Evolutionary conservation across 2,113 vertebrate species (phyloP).

Genomic region (Pao palembangensis): DNA sequence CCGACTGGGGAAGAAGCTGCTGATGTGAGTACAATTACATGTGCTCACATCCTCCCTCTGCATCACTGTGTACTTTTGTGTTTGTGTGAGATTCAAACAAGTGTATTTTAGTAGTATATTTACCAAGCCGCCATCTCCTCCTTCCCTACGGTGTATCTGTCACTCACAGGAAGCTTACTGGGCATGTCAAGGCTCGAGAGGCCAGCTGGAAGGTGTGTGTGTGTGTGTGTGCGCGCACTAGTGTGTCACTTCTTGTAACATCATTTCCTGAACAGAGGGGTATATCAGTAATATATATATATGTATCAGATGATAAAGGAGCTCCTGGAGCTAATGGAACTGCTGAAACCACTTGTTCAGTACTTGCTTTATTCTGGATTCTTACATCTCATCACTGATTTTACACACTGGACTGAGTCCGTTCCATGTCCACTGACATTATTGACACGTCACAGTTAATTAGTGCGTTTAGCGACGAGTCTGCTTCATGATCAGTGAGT

Average conservation of each 20-base stretch:
- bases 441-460: constrained; percentile 9
- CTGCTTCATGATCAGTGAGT: constrained; percentile 1
- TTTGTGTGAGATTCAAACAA: constrained; percentile 1
- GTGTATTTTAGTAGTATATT: constrained; percentile 15
- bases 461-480: not conserved
- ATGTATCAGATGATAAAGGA: constrained; percentile 1
- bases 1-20: not conserved
- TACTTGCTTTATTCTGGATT: no score
- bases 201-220: constrained; percentile 28
- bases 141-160: constrained; percentile 41
- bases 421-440: constrained; percentile 11
- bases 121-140: constrained; percentile 25
- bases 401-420: not conserved
- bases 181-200: constrained; percentile 33
- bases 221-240: constrained; percentile 11
- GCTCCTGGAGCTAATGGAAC: not conserved
- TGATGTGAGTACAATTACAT: constrained; percentile 7
- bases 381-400: no score
- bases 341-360: no score
- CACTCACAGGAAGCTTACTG: constrained; percentile 42
- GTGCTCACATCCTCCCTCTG: not conserved
- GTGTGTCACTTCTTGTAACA: constrained; percentile 27
- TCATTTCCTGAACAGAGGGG: constrained; percentile 42
- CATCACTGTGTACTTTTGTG: not conserved
- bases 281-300: constrained; percentile 31